These are phyloP conservation scores for Scaptomyza flava DNA, from an alignment of 2,888 invertebrate species.

Conservation along the genomic window DNA sequence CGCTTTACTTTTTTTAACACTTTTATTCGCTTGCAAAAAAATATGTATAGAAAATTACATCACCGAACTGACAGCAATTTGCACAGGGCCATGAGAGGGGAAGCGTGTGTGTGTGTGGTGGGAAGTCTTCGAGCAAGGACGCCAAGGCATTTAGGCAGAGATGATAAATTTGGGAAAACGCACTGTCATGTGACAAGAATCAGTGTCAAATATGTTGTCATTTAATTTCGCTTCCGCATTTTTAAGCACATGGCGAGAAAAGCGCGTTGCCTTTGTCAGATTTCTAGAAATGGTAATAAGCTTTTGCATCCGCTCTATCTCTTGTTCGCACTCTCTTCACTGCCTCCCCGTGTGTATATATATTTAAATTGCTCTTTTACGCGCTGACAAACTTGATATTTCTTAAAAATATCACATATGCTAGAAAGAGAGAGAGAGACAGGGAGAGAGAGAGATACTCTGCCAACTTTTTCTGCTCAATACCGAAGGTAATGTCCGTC, in stretches of 20 bases:
- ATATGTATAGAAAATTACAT: conserved; percentile 43
- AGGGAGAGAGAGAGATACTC: background rate
- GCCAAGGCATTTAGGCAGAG: conserved; percentile 63
- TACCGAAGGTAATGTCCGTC: too few relatives aligned
- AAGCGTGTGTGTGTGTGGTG: conserved; percentile 8
- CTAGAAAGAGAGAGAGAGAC: background rate
- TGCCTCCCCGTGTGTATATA: conserved; percentile 18
- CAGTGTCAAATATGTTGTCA: conserved; percentile 80
- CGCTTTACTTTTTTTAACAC: conserved; percentile 24
- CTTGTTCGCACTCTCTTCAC: conserved; percentile 6
- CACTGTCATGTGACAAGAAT: conserved; percentile 76
- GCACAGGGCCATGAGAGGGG: background rate
- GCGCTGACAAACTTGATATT: conserved; percentile 54
- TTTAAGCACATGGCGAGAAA: conserved; percentile 40
- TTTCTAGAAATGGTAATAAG: conserved; percentile 76
- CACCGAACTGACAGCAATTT: conserved; percentile 49
- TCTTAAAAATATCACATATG: conserved; percentile 66
- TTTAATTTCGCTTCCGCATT: conserved; percentile 76
- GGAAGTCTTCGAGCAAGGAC: background rate
- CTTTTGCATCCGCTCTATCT: conserved; percentile 56
- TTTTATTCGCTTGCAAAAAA: conserved; percentile 41
- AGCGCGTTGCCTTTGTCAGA: conserved; percentile 55
- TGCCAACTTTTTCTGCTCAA: too few relatives aligned
- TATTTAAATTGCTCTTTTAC: conserved; percentile 68
- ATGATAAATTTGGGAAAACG: conserved; percentile 76